Conservation (phyloP, 2,797 vertebrate species). For the Astyanax mexicanus region DNA sequence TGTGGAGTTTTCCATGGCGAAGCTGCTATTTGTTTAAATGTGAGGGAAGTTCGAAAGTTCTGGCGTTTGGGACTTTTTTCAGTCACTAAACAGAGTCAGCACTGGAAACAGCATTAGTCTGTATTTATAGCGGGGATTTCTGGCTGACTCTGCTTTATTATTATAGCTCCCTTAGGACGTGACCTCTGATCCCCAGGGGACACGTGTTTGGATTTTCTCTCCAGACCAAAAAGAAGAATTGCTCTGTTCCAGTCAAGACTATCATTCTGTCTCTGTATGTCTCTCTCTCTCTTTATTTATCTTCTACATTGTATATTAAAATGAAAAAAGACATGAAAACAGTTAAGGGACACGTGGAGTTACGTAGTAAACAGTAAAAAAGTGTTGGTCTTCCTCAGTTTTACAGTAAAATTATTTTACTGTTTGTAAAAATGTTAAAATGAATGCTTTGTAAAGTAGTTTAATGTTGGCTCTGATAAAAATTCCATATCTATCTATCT, state of each 20-base stretch:
- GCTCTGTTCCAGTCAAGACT: conserved; percentile 28
- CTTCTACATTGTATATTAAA: no score
- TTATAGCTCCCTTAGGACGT: conserved; percentile 37
- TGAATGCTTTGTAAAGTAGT: no score
- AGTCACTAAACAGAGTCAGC: neutral
- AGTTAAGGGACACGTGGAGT: no score
- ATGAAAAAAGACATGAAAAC: no score
- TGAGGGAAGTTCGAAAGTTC: neutral
- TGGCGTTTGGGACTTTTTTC: neutral
- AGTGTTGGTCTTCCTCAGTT: no score
- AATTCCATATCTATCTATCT: no score
- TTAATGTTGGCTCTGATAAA: no score
- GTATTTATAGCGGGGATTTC: conserved; percentile 23
- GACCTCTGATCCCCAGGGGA: conserved; percentile 27
- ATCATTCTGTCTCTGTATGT: conserved; percentile 15
- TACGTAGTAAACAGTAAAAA: no score
- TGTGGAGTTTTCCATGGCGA: conserved; percentile 1
- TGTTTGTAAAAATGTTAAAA: no score
- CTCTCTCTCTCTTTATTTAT: neutral
- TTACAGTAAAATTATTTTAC: no score
- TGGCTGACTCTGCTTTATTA: conserved; percentile 11
- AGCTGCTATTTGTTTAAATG: neutral
- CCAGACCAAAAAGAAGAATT: conserved; percentile 25
- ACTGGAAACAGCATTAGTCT: neutral
- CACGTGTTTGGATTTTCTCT: conserved; percentile 31